Evolutionary conservation across 2,888 invertebrate genomes (phyloP).

Genomic region (Caenorhabditis becei): DNA sequence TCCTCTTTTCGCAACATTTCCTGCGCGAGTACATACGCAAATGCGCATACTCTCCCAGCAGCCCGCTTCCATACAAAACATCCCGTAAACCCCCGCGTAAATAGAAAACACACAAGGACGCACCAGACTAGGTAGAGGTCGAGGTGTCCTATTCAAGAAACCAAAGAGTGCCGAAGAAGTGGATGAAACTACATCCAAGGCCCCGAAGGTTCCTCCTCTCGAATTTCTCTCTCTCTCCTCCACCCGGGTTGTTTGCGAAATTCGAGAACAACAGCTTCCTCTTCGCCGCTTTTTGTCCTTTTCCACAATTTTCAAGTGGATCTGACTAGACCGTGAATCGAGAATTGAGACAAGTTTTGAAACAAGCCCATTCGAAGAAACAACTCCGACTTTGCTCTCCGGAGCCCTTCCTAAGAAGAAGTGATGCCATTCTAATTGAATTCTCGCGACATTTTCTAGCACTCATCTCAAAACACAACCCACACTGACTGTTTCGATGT

Average conservation of each 20-base stretch:
- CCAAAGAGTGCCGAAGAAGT: background rate
- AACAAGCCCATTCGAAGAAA: too few species aligned
- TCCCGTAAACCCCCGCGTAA: slow-evolving; percentile 13
- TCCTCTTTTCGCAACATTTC: slow-evolving; percentile 11
- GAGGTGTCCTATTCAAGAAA: slow-evolving; percentile 1
- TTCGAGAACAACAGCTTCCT: slow-evolving; percentile 40
- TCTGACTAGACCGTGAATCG: background rate
- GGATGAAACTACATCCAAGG: slow-evolving; percentile 29
- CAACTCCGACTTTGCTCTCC: too few species aligned
- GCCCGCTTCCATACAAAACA: slow-evolving; percentile 28
- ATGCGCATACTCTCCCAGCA: background rate
- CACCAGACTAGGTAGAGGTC: slow-evolving; percentile 18
- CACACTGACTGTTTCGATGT: slow-evolving; percentile 18
- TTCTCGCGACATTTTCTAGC: too few species aligned
- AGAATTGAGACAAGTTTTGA: background rate
- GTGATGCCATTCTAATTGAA: too few species aligned
- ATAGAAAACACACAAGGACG: slow-evolving; percentile 43
- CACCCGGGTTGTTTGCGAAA: slow-evolving; percentile 32
- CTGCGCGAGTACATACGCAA: slow-evolving; percentile 1
- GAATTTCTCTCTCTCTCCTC: slow-evolving; percentile 22
- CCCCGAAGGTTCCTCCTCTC: slow-evolving; percentile 22
- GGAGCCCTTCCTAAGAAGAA: too few species aligned
- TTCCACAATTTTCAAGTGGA: slow-evolving; percentile 17
- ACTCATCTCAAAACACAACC: too few species aligned
- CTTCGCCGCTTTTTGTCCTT: slow-evolving; percentile 40